A percentile compares a stretch with the other conserved stretches of the same genome.
Evolutionary conservation across 2,888 invertebrate species (phyloP).

Genomic region (Lasioglossum oenotherae): DNA sequence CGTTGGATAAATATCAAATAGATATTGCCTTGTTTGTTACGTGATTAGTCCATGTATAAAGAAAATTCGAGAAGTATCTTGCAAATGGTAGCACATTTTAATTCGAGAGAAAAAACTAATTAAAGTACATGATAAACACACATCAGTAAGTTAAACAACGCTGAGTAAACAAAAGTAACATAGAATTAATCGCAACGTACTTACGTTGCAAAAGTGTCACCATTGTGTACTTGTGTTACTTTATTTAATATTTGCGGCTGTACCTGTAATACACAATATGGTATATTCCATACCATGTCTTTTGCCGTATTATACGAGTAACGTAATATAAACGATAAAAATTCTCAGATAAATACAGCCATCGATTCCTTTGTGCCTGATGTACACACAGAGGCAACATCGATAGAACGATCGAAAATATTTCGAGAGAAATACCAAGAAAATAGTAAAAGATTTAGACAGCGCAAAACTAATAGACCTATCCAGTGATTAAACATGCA

Average conservation of each 20-base stretch:
- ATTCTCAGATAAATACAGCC: slow-evolving; percentile 19
- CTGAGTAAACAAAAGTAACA: slow-evolving; percentile 57
- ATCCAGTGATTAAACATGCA: slow-evolving; percentile 14
- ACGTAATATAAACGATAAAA: slow-evolving; percentile 26
- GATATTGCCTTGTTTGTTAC: slow-evolving; percentile 10
- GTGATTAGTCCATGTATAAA: slow-evolving; percentile 40
- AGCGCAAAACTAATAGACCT: not conserved
- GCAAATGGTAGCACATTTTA: slow-evolving; percentile 17
- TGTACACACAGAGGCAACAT: not conserved
- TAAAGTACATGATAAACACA: slow-evolving; percentile 17
- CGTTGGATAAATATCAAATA: not conserved
- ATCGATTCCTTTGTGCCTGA: slow-evolving; percentile 18
- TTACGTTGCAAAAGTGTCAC: slow-evolving; percentile 82
- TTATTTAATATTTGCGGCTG: slow-evolving; percentile 82
- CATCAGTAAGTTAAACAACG: slow-evolving; percentile 15
- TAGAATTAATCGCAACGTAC: slow-evolving; percentile 77
- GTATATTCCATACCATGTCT: slow-evolving; percentile 75
- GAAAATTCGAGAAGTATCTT: slow-evolving; percentile 17
- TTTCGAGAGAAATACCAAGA: slow-evolving; percentile 3
- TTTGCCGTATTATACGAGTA: slow-evolving; percentile 39
- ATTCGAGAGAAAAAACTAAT: slow-evolving; percentile 8
- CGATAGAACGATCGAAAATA: not conserved
- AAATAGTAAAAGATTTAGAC: not conserved
- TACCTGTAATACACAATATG: slow-evolving; percentile 83
- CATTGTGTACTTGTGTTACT: slow-evolving; percentile 80